These are phyloP conservation scores for Momotus momota DNA, from an alignment of 2,797 vertebrate species.

Conservation along the genomic window DNA sequence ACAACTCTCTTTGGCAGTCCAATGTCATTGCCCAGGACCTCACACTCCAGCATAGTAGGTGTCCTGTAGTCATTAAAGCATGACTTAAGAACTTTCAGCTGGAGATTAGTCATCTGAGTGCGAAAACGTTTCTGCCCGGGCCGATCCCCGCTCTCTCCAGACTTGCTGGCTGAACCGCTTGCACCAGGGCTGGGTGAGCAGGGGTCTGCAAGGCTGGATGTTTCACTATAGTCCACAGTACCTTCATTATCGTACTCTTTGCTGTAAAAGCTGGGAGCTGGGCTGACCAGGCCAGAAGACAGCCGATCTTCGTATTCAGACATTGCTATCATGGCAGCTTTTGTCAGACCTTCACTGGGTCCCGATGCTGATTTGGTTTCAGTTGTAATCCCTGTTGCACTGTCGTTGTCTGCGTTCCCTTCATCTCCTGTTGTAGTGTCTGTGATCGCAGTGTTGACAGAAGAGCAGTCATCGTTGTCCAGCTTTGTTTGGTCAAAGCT, in stretches of 20 bases:
- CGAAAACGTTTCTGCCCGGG: slow-evolving; percentile 99
- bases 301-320: slow-evolving; percentile 96
- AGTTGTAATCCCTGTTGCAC: slow-evolving; percentile 84
- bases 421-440: slow-evolving; percentile 98
- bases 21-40: slow-evolving; percentile 99
- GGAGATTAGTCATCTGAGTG: slow-evolving; percentile 99
- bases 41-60: slow-evolving; percentile 99
- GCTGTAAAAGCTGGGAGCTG: slow-evolving; percentile 95
- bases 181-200: slow-evolving; percentile 97
- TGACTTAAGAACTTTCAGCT: slow-evolving; percentile 98
- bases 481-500: slow-evolving; percentile 95
- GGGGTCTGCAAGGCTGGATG: slow-evolving; percentile 96
- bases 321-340: slow-evolving; percentile 88
- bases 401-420: slow-evolving; percentile 95
- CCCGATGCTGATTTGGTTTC: slow-evolving; percentile 88
- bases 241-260: slow-evolving; percentile 98
- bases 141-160: slow-evolving; percentile 92
- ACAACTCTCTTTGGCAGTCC: slow-evolving; percentile 99
- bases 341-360: slow-evolving; percentile 90
- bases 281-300: slow-evolving; percentile 97
- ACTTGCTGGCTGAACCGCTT: slow-evolving; percentile 89
- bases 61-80: slow-evolving; percentile 99
- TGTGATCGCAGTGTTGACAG: slow-evolving; percentile 98
- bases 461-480: slow-evolving; percentile 99
- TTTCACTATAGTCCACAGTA: slow-evolving; percentile 98